Evolutionary conservation across 1,140 invertebrate genomes (phyloP).

Genomic region (Drosophila saltans): DNA sequence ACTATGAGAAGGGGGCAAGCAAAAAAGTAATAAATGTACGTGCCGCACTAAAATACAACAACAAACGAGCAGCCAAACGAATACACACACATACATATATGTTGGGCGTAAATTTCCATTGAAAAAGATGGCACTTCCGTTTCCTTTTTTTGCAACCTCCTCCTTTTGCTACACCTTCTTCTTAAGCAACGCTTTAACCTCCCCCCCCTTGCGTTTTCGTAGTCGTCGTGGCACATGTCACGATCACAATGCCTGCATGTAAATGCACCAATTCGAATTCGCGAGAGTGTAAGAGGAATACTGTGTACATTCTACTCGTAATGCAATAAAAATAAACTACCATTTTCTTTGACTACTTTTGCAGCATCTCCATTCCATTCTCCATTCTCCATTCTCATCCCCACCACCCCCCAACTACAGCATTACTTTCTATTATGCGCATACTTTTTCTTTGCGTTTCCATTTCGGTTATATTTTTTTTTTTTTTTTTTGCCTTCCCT

Average conservation of each 20-base stretch:
- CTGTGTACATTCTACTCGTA: slow-evolving; percentile 17
- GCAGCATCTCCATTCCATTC: slow-evolving; percentile 18
- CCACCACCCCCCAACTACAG: not conserved
- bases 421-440: slow-evolving; percentile 66
- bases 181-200: too few relatives aligned
- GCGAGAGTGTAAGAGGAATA: slow-evolving; percentile 19
- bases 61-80: slow-evolving; percentile 29
- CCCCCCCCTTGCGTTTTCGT: not conserved
- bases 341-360: slow-evolving; percentile 59
- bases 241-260: slow-evolving; percentile 61
- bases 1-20: slow-evolving; percentile 24
- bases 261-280: slow-evolving; percentile 52
- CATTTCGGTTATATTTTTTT: slow-evolving; percentile 10
- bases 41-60: slow-evolving; percentile 64
- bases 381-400: not conserved
- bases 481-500: not conserved
- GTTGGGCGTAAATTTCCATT: slow-evolving; percentile 70
- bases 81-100: slow-evolving; percentile 24
- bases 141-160: slow-evolving; percentile 25
- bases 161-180: not conserved
- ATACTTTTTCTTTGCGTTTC: slow-evolving; percentile 58
- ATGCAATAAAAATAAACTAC: slow-evolving; percentile 80
- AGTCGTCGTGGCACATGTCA: slow-evolving; percentile 49
- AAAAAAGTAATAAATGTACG: slow-evolving; percentile 78
- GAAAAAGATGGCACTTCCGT: slow-evolving; percentile 57